phyloP scores from a whole-genome alignment of 2,113 vertebrate genomes.

The Carassius gibelio region DNA sequence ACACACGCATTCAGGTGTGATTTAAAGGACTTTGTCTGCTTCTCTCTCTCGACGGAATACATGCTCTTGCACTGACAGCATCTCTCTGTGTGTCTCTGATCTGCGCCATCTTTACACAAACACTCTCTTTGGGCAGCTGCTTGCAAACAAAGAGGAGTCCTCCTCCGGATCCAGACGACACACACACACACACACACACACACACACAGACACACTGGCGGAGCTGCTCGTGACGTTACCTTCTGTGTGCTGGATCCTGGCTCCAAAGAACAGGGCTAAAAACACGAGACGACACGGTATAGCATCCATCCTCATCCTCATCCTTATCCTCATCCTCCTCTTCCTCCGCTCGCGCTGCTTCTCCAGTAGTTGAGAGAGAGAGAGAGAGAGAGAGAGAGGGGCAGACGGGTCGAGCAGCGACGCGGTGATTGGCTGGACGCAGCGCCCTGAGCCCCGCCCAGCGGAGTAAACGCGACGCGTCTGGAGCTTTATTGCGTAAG shows the following conservation, averaged over 20 bases:
- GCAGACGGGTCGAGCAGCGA: slow-evolving; percentile 19
- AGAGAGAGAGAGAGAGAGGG: slow-evolving; percentile 1
- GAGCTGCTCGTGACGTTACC: slow-evolving; percentile 52
- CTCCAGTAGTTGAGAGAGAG: neutral
- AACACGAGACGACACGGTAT: slow-evolving; percentile 62
- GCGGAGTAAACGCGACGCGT: slow-evolving; percentile 25
- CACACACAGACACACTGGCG: neutral
- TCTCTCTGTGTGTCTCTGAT: slow-evolving; percentile 58
- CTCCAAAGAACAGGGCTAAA: slow-evolving; percentile 69
- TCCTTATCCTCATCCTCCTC: slow-evolving; percentile 66
- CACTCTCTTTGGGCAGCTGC: slow-evolving; percentile 63
- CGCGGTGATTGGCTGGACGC: slow-evolving; percentile 64
- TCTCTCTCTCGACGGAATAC: slow-evolving; percentile 62
- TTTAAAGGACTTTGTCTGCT: neutral
- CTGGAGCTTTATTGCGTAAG: neutral
- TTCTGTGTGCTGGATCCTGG: slow-evolving; percentile 65
- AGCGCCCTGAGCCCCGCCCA: slow-evolving; percentile 66
- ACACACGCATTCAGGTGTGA: neutral
- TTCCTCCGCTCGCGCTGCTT: neutral
- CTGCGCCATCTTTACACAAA: slow-evolving; percentile 82
- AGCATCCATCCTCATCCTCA: slow-evolving; percentile 70
- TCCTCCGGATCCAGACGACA: slow-evolving; percentile 42
- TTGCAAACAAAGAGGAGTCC: slow-evolving; percentile 71
- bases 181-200: neutral
- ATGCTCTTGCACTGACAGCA: slow-evolving; percentile 65